These are phyloP conservation scores for Resseliella maxima DNA, from an alignment of 2,888 invertebrate genomes.

Conservation along the genomic window DNA sequence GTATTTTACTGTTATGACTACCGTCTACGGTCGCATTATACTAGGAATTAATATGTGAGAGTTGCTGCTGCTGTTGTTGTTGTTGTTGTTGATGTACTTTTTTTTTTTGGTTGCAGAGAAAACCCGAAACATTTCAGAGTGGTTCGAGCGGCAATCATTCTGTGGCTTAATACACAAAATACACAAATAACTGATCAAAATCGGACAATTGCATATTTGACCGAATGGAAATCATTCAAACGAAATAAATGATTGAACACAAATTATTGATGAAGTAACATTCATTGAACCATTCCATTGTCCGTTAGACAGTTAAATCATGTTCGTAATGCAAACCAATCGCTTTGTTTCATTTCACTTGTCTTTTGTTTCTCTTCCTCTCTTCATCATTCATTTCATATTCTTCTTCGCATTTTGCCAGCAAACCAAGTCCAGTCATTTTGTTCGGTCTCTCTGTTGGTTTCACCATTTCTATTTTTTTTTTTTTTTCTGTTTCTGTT, in stretches of 20 bases:
- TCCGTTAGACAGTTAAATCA: conserved; percentile 9
- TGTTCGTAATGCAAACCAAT: not conserved
- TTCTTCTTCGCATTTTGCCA: not conserved
- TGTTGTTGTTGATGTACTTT: too few species aligned
- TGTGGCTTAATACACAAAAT: not conserved
- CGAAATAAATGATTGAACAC: conserved; percentile 49
- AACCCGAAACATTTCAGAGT: not conserved
- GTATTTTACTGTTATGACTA: conserved; percentile 40
- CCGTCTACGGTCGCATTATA: not conserved
- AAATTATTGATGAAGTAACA: conserved; percentile 36
- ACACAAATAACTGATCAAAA: not conserved
- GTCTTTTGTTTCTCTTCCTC: not conserved
- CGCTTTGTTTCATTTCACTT: not conserved
- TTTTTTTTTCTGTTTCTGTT: not conserved
- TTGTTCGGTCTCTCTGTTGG: too few species aligned
- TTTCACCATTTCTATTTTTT: too few species aligned
- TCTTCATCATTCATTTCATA: not conserved
- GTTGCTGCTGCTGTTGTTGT: too few species aligned
- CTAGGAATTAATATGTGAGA: not conserved
- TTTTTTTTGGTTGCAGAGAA: not conserved
- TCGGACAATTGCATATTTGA: conserved; percentile 37
- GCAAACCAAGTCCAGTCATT: too few species aligned
- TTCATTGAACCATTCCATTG: conserved; percentile 12
- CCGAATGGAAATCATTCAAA: conserved; percentile 26
- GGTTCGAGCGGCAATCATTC: not conserved